These are phyloP conservation scores for Cheilosia pagana DNA, from an alignment of 2,888 invertebrate species.

Conservation along the genomic window DNA sequence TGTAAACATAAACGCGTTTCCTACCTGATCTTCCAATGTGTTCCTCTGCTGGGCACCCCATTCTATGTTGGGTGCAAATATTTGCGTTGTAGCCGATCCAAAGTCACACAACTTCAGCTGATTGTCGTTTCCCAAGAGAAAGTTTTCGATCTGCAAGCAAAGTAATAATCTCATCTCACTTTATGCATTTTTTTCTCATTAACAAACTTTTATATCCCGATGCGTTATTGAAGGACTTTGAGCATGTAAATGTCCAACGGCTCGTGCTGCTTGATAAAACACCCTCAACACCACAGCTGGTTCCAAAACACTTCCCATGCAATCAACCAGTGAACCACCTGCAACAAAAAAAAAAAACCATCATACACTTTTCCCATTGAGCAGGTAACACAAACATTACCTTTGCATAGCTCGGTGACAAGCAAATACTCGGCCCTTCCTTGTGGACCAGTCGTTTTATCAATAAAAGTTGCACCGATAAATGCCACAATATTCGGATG, in stretches of 20 bases:
- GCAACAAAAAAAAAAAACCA: constrained; percentile 4
- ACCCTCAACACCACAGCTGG: constrained; percentile 89
- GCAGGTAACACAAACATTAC: constrained; percentile 82
- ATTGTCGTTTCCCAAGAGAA: constrained; percentile 93
- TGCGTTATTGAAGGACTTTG: constrained; percentile 96
- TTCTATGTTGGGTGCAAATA: constrained; percentile 91
- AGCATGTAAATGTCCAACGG: constrained; percentile 96
- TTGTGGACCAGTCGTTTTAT: constrained; percentile 90
- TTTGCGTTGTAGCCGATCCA: constrained; percentile 95
- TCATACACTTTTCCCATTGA: neutral
- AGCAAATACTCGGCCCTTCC: constrained; percentile 95
- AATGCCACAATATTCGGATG: constrained; percentile 97
- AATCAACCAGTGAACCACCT: constrained; percentile 83
- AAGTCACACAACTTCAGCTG: constrained; percentile 98
- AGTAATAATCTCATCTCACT: neutral
- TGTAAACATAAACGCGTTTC: constrained; percentile 61
- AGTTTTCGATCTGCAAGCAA: constrained; percentile 90
- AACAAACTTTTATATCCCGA: constrained; percentile 93
- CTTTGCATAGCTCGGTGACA: constrained; percentile 96
- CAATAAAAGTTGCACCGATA: constrained; percentile 92
- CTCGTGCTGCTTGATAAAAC: constrained; percentile 95
- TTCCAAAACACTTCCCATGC: constrained; percentile 80
- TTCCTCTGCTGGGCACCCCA: constrained; percentile 97
- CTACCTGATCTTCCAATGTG: constrained; percentile 96
- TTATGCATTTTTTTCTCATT: neutral